These are phyloP conservation scores for Monochamus alternatus DNA, from an alignment of 2,888 invertebrate genomes.

Conservation along the genomic window DNA sequence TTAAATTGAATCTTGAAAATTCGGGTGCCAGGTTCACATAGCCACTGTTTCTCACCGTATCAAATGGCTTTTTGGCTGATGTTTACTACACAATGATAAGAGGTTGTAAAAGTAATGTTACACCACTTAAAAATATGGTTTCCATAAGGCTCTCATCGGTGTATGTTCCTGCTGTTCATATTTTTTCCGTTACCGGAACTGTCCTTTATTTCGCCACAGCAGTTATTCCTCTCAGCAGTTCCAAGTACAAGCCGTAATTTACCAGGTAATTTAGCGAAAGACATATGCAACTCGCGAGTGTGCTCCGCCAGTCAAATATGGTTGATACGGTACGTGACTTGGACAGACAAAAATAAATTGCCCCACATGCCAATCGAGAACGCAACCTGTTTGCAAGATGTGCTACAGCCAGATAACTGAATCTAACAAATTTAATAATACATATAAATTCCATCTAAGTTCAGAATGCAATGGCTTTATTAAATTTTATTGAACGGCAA, in stretches of 20 bases:
- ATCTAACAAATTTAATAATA: neutral
- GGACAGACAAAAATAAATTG: neutral
- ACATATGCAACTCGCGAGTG: neutral
- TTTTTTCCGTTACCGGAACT: no score
- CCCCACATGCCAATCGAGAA: neutral
- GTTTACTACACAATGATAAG: no score
- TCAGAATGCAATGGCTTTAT: neutral
- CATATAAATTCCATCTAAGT: neutral
- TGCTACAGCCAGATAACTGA: neutral
- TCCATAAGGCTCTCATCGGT: no score
- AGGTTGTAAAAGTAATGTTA: no score
- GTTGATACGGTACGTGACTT: neutral
- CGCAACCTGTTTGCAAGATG: conserved; percentile 7
- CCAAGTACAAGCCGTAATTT: neutral
- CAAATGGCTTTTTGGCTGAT: no score
- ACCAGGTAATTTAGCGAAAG: neutral
- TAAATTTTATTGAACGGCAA: neutral
- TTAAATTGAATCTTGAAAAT: no score
- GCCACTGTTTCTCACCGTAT: no score
- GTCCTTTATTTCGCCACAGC: no score
- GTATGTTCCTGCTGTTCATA: no score
- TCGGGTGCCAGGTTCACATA: no score
- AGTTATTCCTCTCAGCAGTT: no score
- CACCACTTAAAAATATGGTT: no score
- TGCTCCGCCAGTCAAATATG: neutral